Conservation (phyloP, 2,888 invertebrate species). For the Pharmacophagus antenor region DNA sequence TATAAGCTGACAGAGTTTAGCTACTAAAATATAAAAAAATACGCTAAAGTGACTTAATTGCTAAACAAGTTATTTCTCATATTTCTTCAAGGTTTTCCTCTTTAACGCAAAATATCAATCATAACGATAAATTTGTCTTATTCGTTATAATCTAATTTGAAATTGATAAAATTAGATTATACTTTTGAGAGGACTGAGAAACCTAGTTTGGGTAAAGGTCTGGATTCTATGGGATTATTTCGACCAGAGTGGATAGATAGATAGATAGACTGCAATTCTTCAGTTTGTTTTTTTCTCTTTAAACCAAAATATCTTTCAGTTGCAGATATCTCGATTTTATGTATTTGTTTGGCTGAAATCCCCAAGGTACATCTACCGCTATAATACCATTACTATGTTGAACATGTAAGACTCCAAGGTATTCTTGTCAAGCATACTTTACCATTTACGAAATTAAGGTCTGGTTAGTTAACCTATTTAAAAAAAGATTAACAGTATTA, state of each 20-base stretch:
- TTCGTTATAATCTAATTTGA: background rate
- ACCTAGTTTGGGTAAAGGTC: no score
- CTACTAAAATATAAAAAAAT: background rate
- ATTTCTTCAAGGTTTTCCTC: constrained; percentile 36
- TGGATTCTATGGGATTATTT: no score
- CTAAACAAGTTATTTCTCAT: constrained; percentile 16
- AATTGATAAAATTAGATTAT: background rate
- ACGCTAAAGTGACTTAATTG: constrained; percentile 2
- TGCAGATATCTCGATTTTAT: background rate
- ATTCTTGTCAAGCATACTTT: no score
- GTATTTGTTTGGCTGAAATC: no score
- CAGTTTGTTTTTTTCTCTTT: background rate
- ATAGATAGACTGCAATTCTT: background rate
- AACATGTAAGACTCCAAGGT: no score
- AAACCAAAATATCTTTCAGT: no score
- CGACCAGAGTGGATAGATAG: no score
- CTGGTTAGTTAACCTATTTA: no score
- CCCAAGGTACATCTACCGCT: no score
- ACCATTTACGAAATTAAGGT: no score
- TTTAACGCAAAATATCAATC: constrained; percentile 17
- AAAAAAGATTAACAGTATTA: no score
- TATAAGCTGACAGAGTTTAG: background rate
- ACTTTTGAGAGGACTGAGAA: background rate
- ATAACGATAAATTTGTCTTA: background rate
- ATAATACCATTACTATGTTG: no score